Base-by-base conservation (phyloP, 2,797 vertebrate species). In the Tinamus major region DNA sequence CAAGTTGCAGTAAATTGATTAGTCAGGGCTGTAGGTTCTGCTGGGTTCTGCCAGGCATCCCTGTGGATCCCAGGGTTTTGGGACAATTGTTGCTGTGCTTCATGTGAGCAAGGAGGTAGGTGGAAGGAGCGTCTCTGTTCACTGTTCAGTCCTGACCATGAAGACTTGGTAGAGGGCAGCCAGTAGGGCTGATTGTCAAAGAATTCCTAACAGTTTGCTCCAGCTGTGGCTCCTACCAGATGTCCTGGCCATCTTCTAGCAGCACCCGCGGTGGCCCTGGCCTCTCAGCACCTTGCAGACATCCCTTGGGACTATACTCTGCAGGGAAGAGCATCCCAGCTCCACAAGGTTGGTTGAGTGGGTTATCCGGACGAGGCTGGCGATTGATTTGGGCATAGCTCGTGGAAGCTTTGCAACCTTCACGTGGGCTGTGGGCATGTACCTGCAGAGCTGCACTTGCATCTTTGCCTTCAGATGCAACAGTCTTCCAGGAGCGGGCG, bases 401-500 rank as follows among this genome's bases (percentile, higher is more conserved):
- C 18, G 6, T 29, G 19, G 53, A 31, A 55, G 53, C 31, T n/a
- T 13, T 24, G 20, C 6, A 76, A 14, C 13, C 14, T 71, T 71
- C 7, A 1, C 15, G 0, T n/a, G 64, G 72, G 21, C 61, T 14
- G 61, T 18, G 1, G 23, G 10, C 55, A 56, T 8, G 31, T 19
- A 5, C 5, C 63, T 9, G 21, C 80, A 59, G 67, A 72, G 49
- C 71, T 33, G 12, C 5, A 2, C 63, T 82, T 87, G 79, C 51
- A 49, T 65, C 44, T 48, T 19, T 35, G 56, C 15, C 37, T 37
- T 44, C 2, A 37, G 33, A 31, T 19, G 4, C 17, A 8, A 31
- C 0, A 0, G 2, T 35, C 42, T 8, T 0, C 3, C 3, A 13
- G 42, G 48, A 67, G 33, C 18, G 10, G 20, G 31, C 55, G 10